Evolutionary conservation across 2,888 invertebrate species (phyloP).

Genomic region (Cheilosia pagana): DNA sequence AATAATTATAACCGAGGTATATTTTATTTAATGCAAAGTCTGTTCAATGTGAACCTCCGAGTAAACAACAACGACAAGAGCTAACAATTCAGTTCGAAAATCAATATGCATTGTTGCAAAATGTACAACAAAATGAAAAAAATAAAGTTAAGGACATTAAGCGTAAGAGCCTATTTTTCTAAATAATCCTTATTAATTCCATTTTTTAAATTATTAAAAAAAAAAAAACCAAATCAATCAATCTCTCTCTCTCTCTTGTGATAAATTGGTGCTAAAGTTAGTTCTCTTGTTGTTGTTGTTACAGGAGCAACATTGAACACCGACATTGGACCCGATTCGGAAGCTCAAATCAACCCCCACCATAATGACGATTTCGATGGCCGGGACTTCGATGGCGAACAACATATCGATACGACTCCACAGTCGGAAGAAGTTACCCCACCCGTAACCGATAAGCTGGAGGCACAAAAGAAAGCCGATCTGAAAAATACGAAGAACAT

Average conservation of each 20-base stretch:
- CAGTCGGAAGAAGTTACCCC: constrained; percentile 83
- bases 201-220: constrained; percentile 20
- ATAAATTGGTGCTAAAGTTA: constrained; percentile 81
- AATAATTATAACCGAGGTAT: not conserved
- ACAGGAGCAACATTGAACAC: constrained; percentile 87
- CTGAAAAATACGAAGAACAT: constrained; percentile 81
- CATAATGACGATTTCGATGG: constrained; percentile 85
- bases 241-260: constrained; percentile 20
- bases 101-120: constrained; percentile 59
- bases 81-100: constrained; percentile 76
- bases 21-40: constrained; percentile 26
- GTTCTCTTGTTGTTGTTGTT: constrained; percentile 86
- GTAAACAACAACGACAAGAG: constrained; percentile 79
- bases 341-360: constrained; percentile 87
- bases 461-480: constrained; percentile 82
- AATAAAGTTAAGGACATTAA: constrained; percentile 19
- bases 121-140: constrained; percentile 19
- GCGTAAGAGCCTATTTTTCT: constrained; percentile 21
- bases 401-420: constrained; percentile 82
- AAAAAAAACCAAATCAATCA: not conserved
- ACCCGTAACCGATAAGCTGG: constrained; percentile 82
- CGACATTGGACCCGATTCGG: constrained; percentile 86
- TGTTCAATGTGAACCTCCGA: constrained; percentile 52
- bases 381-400: constrained; percentile 81
- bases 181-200: not conserved